Conservation (phyloP, 2,888 invertebrate genomes). For the Drosophila cognata region DNA sequence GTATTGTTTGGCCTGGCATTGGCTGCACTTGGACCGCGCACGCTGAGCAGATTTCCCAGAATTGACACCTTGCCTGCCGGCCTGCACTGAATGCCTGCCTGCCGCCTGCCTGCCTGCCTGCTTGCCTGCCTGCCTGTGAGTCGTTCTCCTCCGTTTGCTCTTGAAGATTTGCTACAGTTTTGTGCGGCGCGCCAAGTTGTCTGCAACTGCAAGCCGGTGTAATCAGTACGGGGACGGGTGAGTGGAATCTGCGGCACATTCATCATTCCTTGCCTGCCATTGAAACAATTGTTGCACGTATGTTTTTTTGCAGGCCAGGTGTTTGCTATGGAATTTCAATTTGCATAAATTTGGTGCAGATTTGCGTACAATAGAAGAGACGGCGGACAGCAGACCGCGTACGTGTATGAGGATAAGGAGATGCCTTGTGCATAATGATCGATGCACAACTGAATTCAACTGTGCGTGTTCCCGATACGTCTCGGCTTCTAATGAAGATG, state of each 20-base stretch:
- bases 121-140: not conserved
- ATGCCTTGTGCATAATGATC: slow-evolving; percentile 46
- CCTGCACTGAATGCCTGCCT: not conserved
- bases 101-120: not conserved
- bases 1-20: slow-evolving; percentile 39
- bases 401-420: slow-evolving; percentile 29
- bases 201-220: slow-evolving; percentile 52
- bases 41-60: slow-evolving; percentile 74
- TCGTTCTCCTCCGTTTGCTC: slow-evolving; percentile 8
- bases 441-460: slow-evolving; percentile 26
- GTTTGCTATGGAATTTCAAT: slow-evolving; percentile 76
- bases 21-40: slow-evolving; percentile 36
- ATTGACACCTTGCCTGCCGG: slow-evolving; percentile 72
- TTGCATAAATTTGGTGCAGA: slow-evolving; percentile 79
- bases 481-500: slow-evolving; percentile 42
- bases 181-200: slow-evolving; percentile 79
- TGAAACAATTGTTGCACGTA: slow-evolving; percentile 63
- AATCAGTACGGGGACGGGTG: slow-evolving; percentile 28
- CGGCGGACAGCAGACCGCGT: not conserved
- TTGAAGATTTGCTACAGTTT: slow-evolving; percentile 73
- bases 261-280: slow-evolving; percentile 59
- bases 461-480: slow-evolving; percentile 12
- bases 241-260: slow-evolving; percentile 54
- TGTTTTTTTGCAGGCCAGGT: slow-evolving; percentile 53
- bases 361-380: slow-evolving; percentile 71